Evolutionary conservation across 2,888 invertebrate genomes (phyloP).

Genomic region (Eledona agricola): DNA sequence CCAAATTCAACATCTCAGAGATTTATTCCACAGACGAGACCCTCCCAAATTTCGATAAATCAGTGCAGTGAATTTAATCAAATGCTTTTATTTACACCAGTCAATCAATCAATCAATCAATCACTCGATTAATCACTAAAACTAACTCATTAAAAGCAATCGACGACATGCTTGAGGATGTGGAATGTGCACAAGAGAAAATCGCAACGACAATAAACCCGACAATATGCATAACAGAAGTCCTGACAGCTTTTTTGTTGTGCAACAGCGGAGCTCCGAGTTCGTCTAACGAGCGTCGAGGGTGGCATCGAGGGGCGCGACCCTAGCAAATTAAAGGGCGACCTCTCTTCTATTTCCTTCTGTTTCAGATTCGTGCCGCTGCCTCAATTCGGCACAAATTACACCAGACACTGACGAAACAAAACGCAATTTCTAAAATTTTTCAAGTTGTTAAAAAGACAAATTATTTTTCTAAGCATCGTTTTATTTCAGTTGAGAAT

Average conservation of each 20-base stretch:
- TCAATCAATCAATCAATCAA: constrained; percentile 29
- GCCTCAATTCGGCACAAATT: constrained; percentile 45
- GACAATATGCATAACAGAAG: constrained; percentile 41
- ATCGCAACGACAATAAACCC: constrained; percentile 34
- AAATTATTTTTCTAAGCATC: no score
- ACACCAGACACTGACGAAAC: no score
- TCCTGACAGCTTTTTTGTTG: constrained; percentile 52
- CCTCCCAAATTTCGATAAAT: no score
- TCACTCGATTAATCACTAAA: constrained; percentile 25
- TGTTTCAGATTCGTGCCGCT: constrained; percentile 54
- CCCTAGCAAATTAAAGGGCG: constrained; percentile 62
- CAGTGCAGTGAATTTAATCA: no score
- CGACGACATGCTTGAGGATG: background rate
- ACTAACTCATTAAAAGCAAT: constrained; percentile 33
- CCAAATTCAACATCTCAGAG: no score
- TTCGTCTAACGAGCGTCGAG: constrained; percentile 61
- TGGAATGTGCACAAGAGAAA: constrained; percentile 32
- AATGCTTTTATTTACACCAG: constrained; percentile 1
- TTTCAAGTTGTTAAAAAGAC: no score
- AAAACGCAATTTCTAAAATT: no score
- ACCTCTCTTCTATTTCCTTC: constrained; percentile 47
- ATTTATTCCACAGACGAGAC: no score
- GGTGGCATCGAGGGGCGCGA: constrained; percentile 61
- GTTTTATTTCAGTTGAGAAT: constrained; percentile 67
- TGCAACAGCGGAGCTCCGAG: constrained; percentile 46